These are phyloP conservation scores for Paguma larvata DNA, from an alignment of 2,797 vertebrate genomes.

Conservation along the genomic window DNA sequence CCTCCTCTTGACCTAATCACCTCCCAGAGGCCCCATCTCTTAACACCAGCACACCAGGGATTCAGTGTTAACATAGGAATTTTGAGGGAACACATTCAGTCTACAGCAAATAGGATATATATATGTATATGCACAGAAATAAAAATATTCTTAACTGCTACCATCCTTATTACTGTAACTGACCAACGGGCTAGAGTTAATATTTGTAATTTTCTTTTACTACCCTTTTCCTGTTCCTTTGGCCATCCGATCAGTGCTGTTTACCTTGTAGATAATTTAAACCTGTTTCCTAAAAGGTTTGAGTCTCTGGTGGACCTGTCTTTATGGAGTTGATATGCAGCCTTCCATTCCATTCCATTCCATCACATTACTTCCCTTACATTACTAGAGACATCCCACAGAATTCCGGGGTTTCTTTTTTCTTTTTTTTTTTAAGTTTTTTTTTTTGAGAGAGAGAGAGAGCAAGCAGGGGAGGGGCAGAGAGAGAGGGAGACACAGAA, in stretches of 20 bases:
- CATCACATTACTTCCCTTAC: not conserved
- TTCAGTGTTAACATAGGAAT: not conserved
- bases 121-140: not conserved
- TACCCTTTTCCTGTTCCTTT: not conserved
- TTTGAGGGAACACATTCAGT: not conserved
- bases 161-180: not conserved
- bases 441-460: too few relatives aligned
- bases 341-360: not conserved
- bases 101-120: not conserved
- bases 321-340: not conserved
- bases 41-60: not conserved
- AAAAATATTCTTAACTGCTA: not conserved
- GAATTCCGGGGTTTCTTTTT: not conserved
- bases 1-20: not conserved
- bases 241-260: not conserved
- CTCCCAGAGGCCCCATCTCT: not conserved
- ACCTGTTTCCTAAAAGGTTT: not conserved
- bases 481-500: too few relatives aligned
- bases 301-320: not conserved
- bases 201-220: not conserved
- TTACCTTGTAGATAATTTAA: not conserved
- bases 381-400: not conserved
- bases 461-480: too few relatives aligned
- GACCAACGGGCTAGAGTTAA: not conserved
- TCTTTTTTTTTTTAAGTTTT: too few relatives aligned